Percentiles rank a stretch among this genome's conserved stretches.
Evolutionary conservation across 2,113 vertebrate genomes (phyloP).

Genomic region (Fulmarus glacialis): DNA sequence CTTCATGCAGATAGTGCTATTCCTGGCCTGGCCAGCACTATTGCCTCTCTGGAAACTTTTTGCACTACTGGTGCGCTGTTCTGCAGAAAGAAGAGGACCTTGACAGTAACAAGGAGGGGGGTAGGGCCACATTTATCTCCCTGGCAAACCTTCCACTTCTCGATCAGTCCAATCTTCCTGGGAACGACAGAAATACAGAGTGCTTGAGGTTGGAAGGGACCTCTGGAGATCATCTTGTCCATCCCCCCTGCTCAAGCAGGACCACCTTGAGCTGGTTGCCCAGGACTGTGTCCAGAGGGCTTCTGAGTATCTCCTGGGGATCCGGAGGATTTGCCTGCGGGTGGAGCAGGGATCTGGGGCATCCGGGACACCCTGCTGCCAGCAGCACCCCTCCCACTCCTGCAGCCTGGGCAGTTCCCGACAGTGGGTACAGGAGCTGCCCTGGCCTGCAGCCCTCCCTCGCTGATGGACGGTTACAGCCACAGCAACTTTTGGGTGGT

Average conservation of each 20-base stretch:
- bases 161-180: background rate
- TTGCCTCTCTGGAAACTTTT: background rate
- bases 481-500: background rate
- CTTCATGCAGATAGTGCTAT: background rate
- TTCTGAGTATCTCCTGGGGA: background rate
- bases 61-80: background rate
- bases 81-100: background rate
- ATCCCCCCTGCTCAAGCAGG: background rate
- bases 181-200: background rate
- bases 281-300: background rate
- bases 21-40: background rate
- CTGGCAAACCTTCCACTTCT: background rate
- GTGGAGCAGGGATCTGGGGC: background rate
- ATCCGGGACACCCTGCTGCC: fast-evolving
- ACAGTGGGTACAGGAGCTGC: background rate
- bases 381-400: background rate
- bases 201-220: background rate
- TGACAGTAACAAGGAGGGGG: background rate
- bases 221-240: background rate
- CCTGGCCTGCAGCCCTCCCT: background rate
- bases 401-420: background rate
- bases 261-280: fast-evolving
- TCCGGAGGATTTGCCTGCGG: background rate
- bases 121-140: background rate
- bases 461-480: fast-evolving